Conservation (phyloP, 2,113 vertebrate genomes). For the Strigops habroptila region DNA sequence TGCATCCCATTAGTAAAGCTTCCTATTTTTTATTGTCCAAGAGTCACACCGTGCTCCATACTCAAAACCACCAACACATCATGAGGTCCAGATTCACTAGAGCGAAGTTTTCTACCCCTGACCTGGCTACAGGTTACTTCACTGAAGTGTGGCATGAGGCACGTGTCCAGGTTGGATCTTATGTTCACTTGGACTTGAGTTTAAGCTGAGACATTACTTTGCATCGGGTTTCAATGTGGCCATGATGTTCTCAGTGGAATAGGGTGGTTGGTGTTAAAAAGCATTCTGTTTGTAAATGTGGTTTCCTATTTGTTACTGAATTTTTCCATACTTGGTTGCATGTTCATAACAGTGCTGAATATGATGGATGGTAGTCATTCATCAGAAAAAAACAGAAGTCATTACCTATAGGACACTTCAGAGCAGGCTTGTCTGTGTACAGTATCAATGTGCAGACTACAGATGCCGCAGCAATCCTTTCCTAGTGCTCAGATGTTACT, state of each 20-base stretch:
- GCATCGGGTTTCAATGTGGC: not conserved
- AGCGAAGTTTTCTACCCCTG: not conserved
- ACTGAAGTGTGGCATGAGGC: not conserved
- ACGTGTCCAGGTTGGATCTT: rapidly evolving
- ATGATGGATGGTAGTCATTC: not conserved
- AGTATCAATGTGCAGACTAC: not conserved
- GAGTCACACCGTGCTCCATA: not conserved
- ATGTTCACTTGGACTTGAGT: not conserved
- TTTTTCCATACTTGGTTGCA: rapidly evolving
- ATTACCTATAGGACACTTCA: not conserved
- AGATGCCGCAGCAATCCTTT: not conserved
- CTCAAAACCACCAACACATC: too few species aligned
- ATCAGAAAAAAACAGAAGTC: not conserved
- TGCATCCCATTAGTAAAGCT: not conserved
- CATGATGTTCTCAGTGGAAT: not conserved
- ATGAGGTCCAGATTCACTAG: not conserved
- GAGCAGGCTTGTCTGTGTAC: not conserved
- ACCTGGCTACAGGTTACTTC: not conserved
- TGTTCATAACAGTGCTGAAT: not conserved
- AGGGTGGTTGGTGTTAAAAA: not conserved
- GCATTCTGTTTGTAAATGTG: not conserved
- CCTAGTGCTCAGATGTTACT: not conserved
- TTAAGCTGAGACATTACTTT: not conserved
- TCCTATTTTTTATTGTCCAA: not conserved
- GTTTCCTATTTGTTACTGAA: not conserved